A percentile compares a stretch with the other conserved stretches of the same genome.
Conservation (phyloP, 2,888 invertebrate genomes). For the Meliscaeva auricollis region DNA sequence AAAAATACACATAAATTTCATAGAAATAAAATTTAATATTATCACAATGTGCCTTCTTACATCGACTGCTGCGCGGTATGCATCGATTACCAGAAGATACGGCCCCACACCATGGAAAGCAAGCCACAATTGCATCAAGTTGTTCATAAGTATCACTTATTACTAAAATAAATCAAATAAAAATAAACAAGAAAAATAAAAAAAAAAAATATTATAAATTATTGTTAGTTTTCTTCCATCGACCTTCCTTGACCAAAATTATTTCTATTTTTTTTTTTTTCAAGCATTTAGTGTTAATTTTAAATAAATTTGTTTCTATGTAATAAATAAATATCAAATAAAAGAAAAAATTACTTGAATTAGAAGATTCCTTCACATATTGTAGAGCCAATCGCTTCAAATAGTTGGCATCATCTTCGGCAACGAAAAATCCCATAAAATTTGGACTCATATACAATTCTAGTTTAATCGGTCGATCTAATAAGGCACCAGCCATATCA, state of each 20-base stretch:
- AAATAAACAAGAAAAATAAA: slow-evolving; percentile 44
- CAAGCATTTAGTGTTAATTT: no score
- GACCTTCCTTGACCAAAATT: slow-evolving; percentile 47
- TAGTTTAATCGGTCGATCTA: slow-evolving; percentile 88
- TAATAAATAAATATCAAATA: slow-evolving; percentile 77
- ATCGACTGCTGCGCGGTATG: slow-evolving; percentile 87
- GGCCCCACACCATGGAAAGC: slow-evolving; percentile 90
- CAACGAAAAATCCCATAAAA: slow-evolving; percentile 96
- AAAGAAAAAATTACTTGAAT: no score
- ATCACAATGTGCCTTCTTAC: slow-evolving; percentile 84
- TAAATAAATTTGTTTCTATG: no score
- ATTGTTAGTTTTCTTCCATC: slow-evolving; percentile 60
- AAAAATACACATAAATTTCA: not conserved
- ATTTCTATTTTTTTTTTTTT: no score
- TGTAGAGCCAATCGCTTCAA: slow-evolving; percentile 91
- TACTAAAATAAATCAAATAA: slow-evolving; percentile 78
- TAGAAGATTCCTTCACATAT: slow-evolving; percentile 92
- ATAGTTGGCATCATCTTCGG: slow-evolving; percentile 92
- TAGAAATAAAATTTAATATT: slow-evolving; percentile 35
- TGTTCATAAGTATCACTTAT: slow-evolving; percentile 89
- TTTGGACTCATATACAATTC: slow-evolving; percentile 94
- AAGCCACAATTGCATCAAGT: slow-evolving; percentile 90
- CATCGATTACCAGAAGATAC: slow-evolving; percentile 87
- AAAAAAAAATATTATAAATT: slow-evolving; percentile 46
- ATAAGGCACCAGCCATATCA: slow-evolving; percentile 88